These are phyloP conservation scores for Tetragnatha montana DNA, from an alignment of 2,888 invertebrate species.

Conservation along the genomic window DNA sequence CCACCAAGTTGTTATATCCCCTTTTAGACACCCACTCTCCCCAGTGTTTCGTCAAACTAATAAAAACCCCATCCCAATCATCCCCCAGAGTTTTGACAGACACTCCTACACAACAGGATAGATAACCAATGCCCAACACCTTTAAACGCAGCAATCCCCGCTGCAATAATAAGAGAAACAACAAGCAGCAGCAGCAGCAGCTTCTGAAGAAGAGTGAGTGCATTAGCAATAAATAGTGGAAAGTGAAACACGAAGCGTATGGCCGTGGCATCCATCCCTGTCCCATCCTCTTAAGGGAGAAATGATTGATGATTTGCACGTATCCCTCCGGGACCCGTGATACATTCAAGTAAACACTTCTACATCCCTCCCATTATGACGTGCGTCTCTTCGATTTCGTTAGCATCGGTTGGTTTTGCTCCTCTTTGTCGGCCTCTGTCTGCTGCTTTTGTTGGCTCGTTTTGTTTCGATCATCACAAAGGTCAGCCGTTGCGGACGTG, in stretches of 20 bases:
- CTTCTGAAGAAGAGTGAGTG: neutral
- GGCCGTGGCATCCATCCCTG: conserved; percentile 30
- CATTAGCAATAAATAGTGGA: conserved; percentile 42
- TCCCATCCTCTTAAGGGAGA: conserved; percentile 13
- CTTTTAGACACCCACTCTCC: too few relatives aligned
- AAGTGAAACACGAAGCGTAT: conserved; percentile 37
- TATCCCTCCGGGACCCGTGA: conserved; percentile 6
- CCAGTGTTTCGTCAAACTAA: too few relatives aligned
- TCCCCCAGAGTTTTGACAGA: too few relatives aligned
- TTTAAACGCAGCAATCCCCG: neutral
- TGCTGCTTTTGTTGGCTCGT: conserved; percentile 10
- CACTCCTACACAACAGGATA: neutral
- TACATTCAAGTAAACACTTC: conserved; percentile 39
- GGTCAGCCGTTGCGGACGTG: neutral
- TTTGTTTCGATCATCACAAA: neutral
- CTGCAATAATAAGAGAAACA: neutral
- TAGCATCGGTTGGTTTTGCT: conserved; percentile 9
- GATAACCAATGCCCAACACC: conserved; percentile 4
- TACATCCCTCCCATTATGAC: conserved; percentile 21
- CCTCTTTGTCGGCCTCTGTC: neutral
- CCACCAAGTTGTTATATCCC: too few relatives aligned
- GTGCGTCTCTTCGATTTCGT: neutral
- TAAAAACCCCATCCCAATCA: too few relatives aligned
- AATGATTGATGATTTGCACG: conserved; percentile 45
- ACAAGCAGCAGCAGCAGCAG: neutral